Evolutionary conservation across 2,797 vertebrate genomes (phyloP).

Genomic region (Melanogrammus aeglefinus): DNA sequence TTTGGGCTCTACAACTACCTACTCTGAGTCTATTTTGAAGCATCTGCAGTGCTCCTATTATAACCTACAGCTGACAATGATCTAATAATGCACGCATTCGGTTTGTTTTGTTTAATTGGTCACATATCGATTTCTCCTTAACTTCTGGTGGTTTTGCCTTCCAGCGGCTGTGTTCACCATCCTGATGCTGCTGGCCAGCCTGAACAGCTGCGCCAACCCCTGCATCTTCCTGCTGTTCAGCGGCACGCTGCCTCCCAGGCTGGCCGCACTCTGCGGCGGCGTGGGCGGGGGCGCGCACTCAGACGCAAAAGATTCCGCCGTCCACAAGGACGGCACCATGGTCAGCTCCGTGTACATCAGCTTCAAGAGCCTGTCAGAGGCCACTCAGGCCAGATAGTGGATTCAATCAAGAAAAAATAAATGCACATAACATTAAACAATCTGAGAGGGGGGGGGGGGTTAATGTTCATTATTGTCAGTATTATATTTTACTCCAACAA

Average conservation of each 20-base stretch:
- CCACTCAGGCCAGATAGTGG: neutral
- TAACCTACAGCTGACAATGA: no score
- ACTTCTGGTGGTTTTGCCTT: slow-evolving; percentile 7
- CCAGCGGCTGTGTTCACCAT: slow-evolving; percentile 71
- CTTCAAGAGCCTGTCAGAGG: slow-evolving; percentile 62
- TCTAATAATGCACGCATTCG: no score
- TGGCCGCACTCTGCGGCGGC: slow-evolving; percentile 39
- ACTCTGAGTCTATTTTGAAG: no score
- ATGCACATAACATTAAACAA: no score
- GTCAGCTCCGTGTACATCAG: slow-evolving; percentile 70
- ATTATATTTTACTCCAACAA: no score
- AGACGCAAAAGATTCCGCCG: slow-evolving; percentile 48
- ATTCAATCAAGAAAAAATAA: no score
- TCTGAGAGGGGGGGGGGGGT: no score
- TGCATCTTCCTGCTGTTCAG: slow-evolving; percentile 77
- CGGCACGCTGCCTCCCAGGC: slow-evolving; percentile 50
- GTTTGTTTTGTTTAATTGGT: no score
- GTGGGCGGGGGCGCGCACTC: slow-evolving; percentile 33
- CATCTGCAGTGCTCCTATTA: no score
- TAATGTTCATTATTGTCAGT: no score
- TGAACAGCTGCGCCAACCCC: slow-evolving; percentile 78
- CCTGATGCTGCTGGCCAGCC: slow-evolving; percentile 75
- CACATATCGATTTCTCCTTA: no score
- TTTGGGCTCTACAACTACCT: no score
- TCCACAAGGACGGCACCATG: slow-evolving; percentile 65